Percentiles rank a stretch among this genome's conserved stretches.
phyloP scores from a whole-genome alignment of 2,888 invertebrate species.

The Drosophila dives region DNA sequence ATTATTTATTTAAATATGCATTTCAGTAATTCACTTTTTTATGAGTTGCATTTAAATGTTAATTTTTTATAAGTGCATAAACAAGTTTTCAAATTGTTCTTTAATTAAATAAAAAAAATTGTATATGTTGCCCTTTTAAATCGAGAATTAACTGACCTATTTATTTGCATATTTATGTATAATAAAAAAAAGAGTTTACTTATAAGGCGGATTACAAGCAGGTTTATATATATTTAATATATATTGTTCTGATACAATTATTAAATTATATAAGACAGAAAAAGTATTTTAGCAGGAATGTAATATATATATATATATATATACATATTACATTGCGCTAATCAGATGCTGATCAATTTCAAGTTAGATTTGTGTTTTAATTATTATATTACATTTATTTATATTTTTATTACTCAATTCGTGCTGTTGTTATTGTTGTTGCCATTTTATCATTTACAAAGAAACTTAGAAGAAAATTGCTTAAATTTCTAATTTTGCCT shows the following conservation, averaged over 20 bases:
- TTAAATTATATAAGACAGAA: not conserved
- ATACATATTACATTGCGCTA: too few relatives aligned
- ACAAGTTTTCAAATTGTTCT: not conserved
- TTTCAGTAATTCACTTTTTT: not conserved
- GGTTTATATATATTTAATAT: not conserved
- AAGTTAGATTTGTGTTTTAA: not conserved
- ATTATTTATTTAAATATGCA: not conserved
- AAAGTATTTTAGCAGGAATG: not conserved
- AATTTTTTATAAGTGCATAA: not conserved
- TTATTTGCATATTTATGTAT: not conserved
- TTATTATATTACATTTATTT: not conserved
- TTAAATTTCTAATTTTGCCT: constrained; percentile 50
- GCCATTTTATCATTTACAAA: constrained; percentile 10
- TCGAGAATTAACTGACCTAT: not conserved
- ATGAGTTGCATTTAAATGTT: not conserved
- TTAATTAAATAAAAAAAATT: not conserved
- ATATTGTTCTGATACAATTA: not conserved
- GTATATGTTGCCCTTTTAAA: not conserved
- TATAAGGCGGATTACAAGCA: not conserved
- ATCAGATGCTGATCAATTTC: not conserved
- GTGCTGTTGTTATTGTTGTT: constrained; percentile 29
- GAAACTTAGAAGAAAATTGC: constrained; percentile 14
- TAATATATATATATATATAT: not conserved
- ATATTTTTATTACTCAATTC: not conserved
- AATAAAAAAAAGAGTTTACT: not conserved